Conservation (phyloP, 1,140 invertebrate genomes). For the Diabrotica undecimpunctata region DNA sequence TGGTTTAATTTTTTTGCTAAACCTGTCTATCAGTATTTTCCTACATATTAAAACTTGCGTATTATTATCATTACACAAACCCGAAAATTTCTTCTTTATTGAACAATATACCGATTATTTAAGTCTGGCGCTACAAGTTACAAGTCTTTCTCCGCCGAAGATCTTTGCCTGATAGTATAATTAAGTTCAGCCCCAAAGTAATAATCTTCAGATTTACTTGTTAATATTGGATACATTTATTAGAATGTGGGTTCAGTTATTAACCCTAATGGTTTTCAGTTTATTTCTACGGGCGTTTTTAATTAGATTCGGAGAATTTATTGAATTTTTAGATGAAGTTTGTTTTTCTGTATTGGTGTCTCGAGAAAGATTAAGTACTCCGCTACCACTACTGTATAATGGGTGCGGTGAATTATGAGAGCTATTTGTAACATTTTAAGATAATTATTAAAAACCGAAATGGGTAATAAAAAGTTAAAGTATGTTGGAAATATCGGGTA, state of each 20-base stretch:
- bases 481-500: no score
- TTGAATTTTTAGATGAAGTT: constrained; percentile 3
- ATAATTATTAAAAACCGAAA: no score
- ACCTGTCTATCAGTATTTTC: no score
- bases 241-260: constrained; percentile 1
- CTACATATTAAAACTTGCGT: no score
- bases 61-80: no score
- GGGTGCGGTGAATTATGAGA: not conserved
- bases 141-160: not conserved
- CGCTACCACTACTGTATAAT: not conserved
- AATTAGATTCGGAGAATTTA: not conserved
- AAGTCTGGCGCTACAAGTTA: no score
- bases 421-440: no score
- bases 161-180: constrained; percentile 8
- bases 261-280: constrained; percentile 8
- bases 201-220: constrained; percentile 10
- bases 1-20: no score
- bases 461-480: no score
- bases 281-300: constrained; percentile 2
- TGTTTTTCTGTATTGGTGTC: not conserved
- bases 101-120: no score
- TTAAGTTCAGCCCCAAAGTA: constrained; percentile 8
- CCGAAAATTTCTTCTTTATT: no score
- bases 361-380: not conserved
- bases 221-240: constrained; percentile 5